phyloP scores from a whole-genome alignment of 2,888 invertebrate species.

The Diogma glabrata region DNA sequence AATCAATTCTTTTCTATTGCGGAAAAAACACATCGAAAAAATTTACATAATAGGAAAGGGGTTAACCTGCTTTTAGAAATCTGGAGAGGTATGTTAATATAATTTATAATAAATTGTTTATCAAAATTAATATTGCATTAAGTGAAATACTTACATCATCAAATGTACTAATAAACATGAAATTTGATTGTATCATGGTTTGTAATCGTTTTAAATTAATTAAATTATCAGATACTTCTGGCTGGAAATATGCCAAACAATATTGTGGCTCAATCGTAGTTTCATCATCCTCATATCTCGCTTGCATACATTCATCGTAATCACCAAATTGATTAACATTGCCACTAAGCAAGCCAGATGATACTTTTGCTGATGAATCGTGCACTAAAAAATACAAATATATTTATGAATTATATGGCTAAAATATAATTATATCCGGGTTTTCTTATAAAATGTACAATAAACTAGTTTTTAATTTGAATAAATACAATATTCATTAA shows the following conservation, averaged over 20 bases:
- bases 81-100: no score
- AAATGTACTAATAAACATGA: conserved; percentile 50
- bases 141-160: conserved; percentile 58
- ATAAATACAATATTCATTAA: no score
- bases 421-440: no score
- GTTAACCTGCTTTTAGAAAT: no score
- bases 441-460: no score
- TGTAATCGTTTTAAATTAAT: conserved; percentile 38
- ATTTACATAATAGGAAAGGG: no score
- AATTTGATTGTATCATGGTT: conserved; percentile 47
- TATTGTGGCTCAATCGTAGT: conserved; percentile 42
- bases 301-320: conserved; percentile 34
- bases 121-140: no score
- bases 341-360: conserved; percentile 51
- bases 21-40: no score
- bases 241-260: conserved; percentile 50
- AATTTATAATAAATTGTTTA: no score
- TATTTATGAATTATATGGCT: neutral
- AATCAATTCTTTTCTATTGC: no score
- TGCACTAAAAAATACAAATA: conserved; percentile 40
- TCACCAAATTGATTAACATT: conserved; percentile 55
- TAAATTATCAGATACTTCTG: conserved; percentile 40
- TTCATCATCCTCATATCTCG: conserved; percentile 6
- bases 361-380: conserved; percentile 52
- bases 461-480: no score